A percentile compares a stretch with the other conserved stretches of the same genome.
Evolutionary conservation across 2,797 vertebrate species (phyloP).

Genomic region (Synanceia verrucosa): DNA sequence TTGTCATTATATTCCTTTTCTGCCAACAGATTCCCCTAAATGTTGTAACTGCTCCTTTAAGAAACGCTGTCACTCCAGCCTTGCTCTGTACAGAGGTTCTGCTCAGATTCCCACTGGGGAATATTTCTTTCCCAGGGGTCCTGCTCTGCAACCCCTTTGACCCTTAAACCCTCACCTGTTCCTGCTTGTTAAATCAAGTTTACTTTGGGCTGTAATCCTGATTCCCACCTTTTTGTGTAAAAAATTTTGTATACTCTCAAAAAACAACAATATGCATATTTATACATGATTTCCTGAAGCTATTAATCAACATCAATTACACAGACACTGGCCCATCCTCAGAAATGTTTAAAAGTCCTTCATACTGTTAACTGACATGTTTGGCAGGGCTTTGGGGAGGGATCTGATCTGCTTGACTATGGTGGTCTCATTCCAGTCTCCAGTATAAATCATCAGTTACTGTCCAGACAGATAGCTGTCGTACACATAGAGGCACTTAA

Average conservation of each 20-base stretch:
- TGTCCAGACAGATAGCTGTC: conserved; percentile 19
- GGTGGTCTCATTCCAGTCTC: conserved; percentile 24
- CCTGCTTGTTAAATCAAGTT: conserved; percentile 42
- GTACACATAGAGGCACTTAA: not conserved
- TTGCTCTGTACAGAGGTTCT: conserved; percentile 33
- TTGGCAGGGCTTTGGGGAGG: not conserved
- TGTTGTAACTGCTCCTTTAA: not conserved
- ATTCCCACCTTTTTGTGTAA: not conserved
- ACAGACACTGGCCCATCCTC: not conserved
- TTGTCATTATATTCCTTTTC: too few relatives aligned
- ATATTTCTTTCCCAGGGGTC: conserved; percentile 25
- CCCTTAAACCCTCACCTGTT: conserved; percentile 53
- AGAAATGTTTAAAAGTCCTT: conserved; percentile 14
- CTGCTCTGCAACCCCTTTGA: conserved; percentile 22
- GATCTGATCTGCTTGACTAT: conserved; percentile 10
- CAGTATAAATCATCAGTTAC: conserved; percentile 26
- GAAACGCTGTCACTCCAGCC: not conserved
- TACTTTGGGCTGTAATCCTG: not conserved
- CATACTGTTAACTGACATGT: not conserved
- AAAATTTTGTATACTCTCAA: not conserved
- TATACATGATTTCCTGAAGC: not conserved
- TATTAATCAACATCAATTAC: not conserved
- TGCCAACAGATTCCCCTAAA: too few relatives aligned
- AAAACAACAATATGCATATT: not conserved
- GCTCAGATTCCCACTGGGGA: conserved; percentile 49